phyloP scores from a whole-genome alignment of 2,113 vertebrate genomes.

The Melanerpes aurifrons region DNA sequence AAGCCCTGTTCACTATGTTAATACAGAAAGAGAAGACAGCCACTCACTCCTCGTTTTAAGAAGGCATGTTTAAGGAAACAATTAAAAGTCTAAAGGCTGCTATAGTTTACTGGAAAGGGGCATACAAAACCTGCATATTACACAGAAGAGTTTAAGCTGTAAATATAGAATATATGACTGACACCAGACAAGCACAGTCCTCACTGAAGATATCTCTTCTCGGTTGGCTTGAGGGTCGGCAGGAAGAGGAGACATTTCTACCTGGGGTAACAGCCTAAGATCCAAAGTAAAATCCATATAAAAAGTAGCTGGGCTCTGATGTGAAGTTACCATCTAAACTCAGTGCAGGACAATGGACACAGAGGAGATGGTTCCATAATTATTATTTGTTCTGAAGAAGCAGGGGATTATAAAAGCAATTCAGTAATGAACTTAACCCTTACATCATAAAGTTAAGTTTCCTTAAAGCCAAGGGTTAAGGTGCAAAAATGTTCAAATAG shows the following conservation, averaged over 20 bases:
- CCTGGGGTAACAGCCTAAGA: neutral
- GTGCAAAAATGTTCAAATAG: neutral
- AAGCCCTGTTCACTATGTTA: neutral
- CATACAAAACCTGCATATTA: neutral
- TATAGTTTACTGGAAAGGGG: neutral
- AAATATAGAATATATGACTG: neutral
- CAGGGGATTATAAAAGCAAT: neutral
- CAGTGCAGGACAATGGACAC: neutral
- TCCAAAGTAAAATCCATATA: neutral
- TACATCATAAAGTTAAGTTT: neutral
- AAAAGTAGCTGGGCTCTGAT: neutral
- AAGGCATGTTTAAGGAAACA: neutral
- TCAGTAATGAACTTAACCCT: neutral
- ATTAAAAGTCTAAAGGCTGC: neutral
- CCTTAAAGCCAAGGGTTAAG: neutral
- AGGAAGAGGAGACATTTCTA: neutral
- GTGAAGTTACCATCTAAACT: neutral
- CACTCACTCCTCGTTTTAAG: neutral
- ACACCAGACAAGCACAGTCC: neutral
- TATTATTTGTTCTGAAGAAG: neutral
- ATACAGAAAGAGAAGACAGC: neutral
- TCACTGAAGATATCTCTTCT: neutral
- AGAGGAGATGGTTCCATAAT: neutral
- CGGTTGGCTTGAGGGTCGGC: neutral
- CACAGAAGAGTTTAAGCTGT: neutral